Evolutionary conservation across 2,113 vertebrate genomes (phyloP).

Genomic region (Paratilapia polleni): DNA sequence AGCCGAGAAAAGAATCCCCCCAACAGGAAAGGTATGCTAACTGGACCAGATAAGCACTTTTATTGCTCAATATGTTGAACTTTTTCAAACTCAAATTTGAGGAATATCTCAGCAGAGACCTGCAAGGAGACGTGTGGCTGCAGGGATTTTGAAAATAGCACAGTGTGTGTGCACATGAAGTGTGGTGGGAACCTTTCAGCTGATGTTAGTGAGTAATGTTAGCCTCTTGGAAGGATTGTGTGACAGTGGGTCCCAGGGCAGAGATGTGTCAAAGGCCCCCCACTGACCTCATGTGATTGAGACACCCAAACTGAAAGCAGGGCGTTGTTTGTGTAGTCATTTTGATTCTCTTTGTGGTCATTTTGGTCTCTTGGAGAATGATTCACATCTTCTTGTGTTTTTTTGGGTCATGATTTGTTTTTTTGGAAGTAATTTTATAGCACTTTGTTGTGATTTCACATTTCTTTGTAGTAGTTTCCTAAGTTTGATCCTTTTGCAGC

Average conservation of each 20-base stretch:
- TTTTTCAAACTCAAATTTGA: slow-evolving; percentile 3
- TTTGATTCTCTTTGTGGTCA: neutral
- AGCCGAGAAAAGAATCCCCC: neutral
- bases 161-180: neutral
- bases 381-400: neutral
- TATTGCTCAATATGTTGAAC: slow-evolving; percentile 5
- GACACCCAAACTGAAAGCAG: neutral
- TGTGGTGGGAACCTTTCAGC: neutral
- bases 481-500: neutral
- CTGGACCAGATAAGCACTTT: slow-evolving; percentile 21
- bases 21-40: neutral
- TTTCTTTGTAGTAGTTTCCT: neutral
- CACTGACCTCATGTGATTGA: neutral
- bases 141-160: neutral
- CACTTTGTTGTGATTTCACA: neutral
- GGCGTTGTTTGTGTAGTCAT: neutral
- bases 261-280: neutral
- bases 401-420: neutral
- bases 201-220: neutral
- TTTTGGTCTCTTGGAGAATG: neutral
- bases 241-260: slow-evolving; percentile 7
- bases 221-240: neutral
- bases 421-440: neutral
- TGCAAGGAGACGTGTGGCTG: neutral
- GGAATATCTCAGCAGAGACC: neutral